Evolutionary conservation across 1,140 invertebrate species (phyloP).

Genomic region (Rhopalosiphum maidis): DNA sequence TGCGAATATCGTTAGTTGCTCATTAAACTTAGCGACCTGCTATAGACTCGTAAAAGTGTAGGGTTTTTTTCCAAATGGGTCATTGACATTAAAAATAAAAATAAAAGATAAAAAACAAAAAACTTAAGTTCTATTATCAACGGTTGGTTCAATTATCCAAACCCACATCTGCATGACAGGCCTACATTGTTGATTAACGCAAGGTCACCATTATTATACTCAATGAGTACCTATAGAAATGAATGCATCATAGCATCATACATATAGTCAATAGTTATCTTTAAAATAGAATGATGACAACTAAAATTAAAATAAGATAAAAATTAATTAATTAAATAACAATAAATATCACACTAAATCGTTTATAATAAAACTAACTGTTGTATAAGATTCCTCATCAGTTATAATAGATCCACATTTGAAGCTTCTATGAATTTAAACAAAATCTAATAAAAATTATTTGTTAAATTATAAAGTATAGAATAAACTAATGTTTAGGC

Average conservation of each 20-base stretch:
- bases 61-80: conserved; percentile 15
- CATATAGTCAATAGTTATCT: too few species aligned
- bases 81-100: conserved; percentile 47
- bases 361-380: not conserved
- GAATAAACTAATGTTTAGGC: too few species aligned
- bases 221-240: conserved; percentile 8
- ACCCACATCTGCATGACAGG: not conserved
- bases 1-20: conserved; percentile 51
- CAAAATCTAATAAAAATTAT: too few species aligned
- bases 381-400: not conserved
- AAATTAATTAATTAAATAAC: not conserved
- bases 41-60: conserved; percentile 9
- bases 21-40: conserved; percentile 48
- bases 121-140: conserved; percentile 20
- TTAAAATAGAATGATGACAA: not conserved
- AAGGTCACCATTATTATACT: not conserved
- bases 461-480: too few species aligned
- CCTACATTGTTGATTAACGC: not conserved
- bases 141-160: not conserved
- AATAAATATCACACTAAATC: not conserved
- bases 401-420: too few species aligned
- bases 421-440: too few species aligned
- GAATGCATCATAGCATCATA: not conserved
- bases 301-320: not conserved
- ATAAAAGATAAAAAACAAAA: conserved; percentile 23